Evolutionary conservation across 2,113 vertebrate genomes (phyloP).

Genomic region (Podarcis cretensis): DNA sequence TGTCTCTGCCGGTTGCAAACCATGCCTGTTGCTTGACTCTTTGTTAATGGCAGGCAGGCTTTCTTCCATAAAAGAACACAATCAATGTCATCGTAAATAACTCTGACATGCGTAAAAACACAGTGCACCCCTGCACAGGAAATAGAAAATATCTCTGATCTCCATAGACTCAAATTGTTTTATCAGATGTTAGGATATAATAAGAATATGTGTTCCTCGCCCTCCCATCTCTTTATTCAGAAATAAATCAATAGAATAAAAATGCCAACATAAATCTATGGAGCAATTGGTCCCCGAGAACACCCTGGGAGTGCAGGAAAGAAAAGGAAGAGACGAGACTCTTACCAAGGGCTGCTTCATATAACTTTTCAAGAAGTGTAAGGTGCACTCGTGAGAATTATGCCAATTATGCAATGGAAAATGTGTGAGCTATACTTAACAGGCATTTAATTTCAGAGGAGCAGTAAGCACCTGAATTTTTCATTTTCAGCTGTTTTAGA

Average conservation of each 20-base stretch:
- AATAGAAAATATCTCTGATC: not conserved
- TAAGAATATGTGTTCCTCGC: not conserved
- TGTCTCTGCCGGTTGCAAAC: not conserved
- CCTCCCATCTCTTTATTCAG: not conserved
- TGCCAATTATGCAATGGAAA: not conserved
- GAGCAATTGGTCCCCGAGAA: not conserved
- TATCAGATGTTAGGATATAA: accelerated
- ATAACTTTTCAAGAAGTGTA: not conserved
- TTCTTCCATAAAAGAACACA: not conserved
- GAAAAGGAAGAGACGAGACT: not conserved
- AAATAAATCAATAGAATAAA: constrained; percentile 29
- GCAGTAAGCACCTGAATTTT: not conserved
- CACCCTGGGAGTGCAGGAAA: not conserved
- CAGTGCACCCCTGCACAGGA: not conserved
- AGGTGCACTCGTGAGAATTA: not conserved
- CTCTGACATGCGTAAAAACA: not conserved
- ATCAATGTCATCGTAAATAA: constrained; percentile 21
- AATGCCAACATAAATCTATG: not conserved
- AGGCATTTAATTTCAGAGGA: not conserved
- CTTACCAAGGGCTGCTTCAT: not conserved
- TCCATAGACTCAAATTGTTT: not conserved
- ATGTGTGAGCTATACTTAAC: not conserved
- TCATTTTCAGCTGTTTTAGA: not conserved
- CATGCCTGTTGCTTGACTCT: not conserved
- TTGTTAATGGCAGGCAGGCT: not conserved